Evolutionary conservation across 2,888 invertebrate species (phyloP).

Genomic region (Heliconius erato): DNA sequence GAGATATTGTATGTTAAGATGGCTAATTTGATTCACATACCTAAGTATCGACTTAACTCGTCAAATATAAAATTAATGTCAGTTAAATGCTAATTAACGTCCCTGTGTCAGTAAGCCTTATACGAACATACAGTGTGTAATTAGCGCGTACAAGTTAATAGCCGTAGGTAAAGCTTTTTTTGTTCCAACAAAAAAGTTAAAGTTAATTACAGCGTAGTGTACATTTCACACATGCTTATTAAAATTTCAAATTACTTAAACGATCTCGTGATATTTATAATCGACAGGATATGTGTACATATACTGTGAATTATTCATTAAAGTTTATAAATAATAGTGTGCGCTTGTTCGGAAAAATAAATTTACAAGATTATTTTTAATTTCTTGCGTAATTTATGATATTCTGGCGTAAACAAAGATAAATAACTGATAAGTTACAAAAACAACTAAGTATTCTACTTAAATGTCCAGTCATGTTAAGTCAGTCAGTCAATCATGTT

Average conservation of each 20-base stretch:
- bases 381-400: not conserved
- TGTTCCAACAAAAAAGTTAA: not conserved
- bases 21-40: too few species aligned
- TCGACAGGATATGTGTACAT: constrained; percentile 4
- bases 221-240: constrained; percentile 29
- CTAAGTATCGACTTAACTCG: too few species aligned
- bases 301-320: constrained; percentile 17
- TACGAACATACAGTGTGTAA: constrained; percentile 3
- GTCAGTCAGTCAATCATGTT: too few species aligned
- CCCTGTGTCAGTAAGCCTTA: not conserved
- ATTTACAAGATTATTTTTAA: not conserved
- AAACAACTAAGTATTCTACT: too few species aligned
- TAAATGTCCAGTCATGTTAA: not conserved
- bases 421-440: not conserved
- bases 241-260: constrained; percentile 23
- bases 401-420: not conserved
- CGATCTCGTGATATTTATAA: constrained; percentile 7
- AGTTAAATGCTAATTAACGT: not conserved
- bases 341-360: not conserved
- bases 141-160: constrained; percentile 19
- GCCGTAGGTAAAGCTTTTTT: not conserved
- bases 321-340: not conserved
- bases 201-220: not conserved
- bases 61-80: not conserved
- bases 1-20: too few species aligned